Percentiles rank a stretch among this genome's conserved stretches.
Conservation (phyloP, 2,113 vertebrate species). For the Rhinolophus ferrumequinum region DNA sequence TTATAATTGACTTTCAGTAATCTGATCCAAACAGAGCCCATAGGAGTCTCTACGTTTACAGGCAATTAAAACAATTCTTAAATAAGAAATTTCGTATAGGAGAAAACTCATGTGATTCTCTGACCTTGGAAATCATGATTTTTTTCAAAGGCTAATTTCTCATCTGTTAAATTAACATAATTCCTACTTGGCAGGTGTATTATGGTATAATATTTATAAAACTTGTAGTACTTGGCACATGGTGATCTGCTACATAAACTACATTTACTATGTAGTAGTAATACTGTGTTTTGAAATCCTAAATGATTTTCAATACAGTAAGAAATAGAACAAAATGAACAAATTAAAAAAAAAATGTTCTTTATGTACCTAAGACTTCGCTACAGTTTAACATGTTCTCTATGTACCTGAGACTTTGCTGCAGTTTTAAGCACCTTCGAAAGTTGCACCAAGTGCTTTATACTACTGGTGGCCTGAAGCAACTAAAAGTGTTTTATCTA, state of each 20-base stretch:
- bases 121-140: neutral
- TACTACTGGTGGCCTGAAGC: neutral
- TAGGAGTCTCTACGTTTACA: neutral
- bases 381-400: neutral
- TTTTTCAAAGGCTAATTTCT: slow-evolving; percentile 48
- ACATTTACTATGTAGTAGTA: neutral
- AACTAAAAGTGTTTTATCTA: neutral
- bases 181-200: neutral
- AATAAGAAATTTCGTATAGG: neutral
- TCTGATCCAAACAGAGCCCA: neutral
- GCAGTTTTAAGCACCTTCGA: neutral
- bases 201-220: slow-evolving; percentile 31
- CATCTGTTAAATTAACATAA: slow-evolving; percentile 48
- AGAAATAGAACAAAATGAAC: neutral
- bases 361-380: neutral
- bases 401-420: neutral
- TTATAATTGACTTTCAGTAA: neutral
- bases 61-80: neutral
- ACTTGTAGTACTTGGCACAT: neutral
- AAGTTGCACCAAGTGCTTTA: neutral
- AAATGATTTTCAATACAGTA: neutral
- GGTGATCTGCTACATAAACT: slow-evolving; percentile 50
- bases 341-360: neutral
- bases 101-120: neutral
- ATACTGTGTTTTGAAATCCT: slow-evolving; percentile 42